Evolutionary conservation across 2,113 vertebrate genomes (phyloP), one percentile per base, ranked within the genome.

Genomic region (Asarcornis scutulata): DNA sequence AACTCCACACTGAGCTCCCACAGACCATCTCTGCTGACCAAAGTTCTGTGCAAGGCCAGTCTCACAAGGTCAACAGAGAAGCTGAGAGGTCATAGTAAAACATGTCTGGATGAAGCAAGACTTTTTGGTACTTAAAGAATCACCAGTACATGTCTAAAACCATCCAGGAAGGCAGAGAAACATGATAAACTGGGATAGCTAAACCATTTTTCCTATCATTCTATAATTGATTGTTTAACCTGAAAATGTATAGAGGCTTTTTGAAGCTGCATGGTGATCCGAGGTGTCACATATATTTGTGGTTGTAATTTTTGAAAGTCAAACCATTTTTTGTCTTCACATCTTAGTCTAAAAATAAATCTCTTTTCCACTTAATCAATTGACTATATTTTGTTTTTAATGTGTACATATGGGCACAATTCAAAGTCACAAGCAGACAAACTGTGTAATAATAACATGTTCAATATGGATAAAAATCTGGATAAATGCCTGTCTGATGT

Each of bases 351-450:
- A 63, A 93, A 88, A 93, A 64, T 72, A 60, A 64, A 50, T 82
- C 27, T 66, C 6, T 77, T 10, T 6, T 82, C 29, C 11, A 58
- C 53, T 74, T 69, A 86, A 91, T 86, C 52, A 84, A 21, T 62
- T 79, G 31, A 56, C 50, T 11, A 18, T 0, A 0, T 72, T 90
- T 88, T 16, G 16, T 84, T 93, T 68, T 73, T 92, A 91, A 22
- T 81, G 85, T 36, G 46, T 32, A 31, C 17, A 82, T 46, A 75
- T 21, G 36, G 53, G 69, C 46, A 34, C 16, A 76, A 73, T 15
- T 87, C 44, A 84, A 81, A 93, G 13, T 88, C 52, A 74, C 72
- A 88, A 42, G 90, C 63, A 83, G 89, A 88, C 11, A 84, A 89
- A 93, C 22, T 62, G 18, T 73, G 13, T 77, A 76, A 79, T 22